Percentiles rank a stretch among this genome's conserved stretches.
phyloP scores from a whole-genome alignment of 2,797 vertebrate genomes.

The Botia almorhae region DNA sequence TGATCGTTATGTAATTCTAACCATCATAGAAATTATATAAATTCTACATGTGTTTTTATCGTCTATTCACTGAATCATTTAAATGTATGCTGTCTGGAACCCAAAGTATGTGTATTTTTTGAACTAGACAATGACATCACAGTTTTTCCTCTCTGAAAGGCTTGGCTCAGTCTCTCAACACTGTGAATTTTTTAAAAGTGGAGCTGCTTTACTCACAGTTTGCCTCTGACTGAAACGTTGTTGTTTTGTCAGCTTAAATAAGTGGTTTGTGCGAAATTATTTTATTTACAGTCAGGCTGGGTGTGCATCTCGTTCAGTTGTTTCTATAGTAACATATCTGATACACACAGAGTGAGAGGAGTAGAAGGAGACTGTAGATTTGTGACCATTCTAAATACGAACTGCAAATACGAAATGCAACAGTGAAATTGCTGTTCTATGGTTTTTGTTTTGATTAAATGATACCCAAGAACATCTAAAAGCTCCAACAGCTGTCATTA shows the following conservation, averaged over 20 bases:
- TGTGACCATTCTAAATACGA: conserved; percentile 65
- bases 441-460: conserved; percentile 7
- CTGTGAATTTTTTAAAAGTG: not conserved
- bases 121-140: not conserved
- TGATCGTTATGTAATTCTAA: not conserved
- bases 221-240: conserved; percentile 21
- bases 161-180: conserved; percentile 6
- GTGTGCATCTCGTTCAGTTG: conserved; percentile 29
- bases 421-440: not conserved
- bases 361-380: conserved; percentile 58
- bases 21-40: not conserved
- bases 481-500: conserved; percentile 12
- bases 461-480: not conserved
- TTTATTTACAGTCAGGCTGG: conserved; percentile 13
- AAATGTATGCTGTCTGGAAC: no score
- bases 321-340: conserved; percentile 54
- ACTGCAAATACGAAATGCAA: conserved; percentile 49
- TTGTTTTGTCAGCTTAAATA: conserved; percentile 25
- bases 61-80: not conserved
- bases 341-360: conserved; percentile 44
- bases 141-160: not conserved
- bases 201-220: conserved; percentile 8
- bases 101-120: not conserved
- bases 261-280: conserved; percentile 27
- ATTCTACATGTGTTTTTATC: not conserved